phyloP scores from a whole-genome alignment of 2,797 vertebrate genomes.

The Muraenolepis orangiensis region DNA sequence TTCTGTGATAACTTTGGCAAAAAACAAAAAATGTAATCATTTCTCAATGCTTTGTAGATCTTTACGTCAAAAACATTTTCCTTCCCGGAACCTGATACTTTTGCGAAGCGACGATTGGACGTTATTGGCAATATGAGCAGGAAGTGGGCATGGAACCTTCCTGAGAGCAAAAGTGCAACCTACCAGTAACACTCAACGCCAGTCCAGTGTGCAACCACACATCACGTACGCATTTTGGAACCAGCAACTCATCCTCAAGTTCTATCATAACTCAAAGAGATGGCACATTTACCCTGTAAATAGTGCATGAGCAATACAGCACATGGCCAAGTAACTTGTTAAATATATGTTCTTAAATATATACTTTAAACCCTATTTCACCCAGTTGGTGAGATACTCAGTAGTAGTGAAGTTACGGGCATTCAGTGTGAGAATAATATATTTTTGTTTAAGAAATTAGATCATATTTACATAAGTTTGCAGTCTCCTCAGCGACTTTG shows the following conservation, averaged over 20 bases:
- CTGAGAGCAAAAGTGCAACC: conserved; percentile 55
- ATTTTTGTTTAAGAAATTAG: background rate
- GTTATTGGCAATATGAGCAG: conserved; percentile 36
- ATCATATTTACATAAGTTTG: background rate
- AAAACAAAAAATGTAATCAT: background rate
- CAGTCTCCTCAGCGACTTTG: background rate
- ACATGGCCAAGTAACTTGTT: background rate
- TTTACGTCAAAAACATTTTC: conserved; percentile 14
- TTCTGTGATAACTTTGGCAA: background rate
- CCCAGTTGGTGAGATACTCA: background rate
- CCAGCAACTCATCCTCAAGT: background rate
- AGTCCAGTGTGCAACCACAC: conserved; percentile 5
- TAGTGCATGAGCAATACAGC: background rate
- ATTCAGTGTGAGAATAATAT: background rate
- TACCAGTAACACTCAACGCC: conserved; percentile 34
- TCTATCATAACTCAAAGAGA: background rate
- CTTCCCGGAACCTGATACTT: conserved; percentile 37
- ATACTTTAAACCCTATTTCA: background rate
- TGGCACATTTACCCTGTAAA: background rate
- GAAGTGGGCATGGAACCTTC: conserved; percentile 45
- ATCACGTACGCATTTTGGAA: conserved; percentile 11
- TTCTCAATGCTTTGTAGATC: background rate
- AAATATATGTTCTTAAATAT: background rate
- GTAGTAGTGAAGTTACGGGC: background rate
- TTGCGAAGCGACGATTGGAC: conserved; percentile 38